Evolutionary conservation across 2,888 invertebrate species (phyloP).

Genomic region (Chrysomela aeneicollis): DNA sequence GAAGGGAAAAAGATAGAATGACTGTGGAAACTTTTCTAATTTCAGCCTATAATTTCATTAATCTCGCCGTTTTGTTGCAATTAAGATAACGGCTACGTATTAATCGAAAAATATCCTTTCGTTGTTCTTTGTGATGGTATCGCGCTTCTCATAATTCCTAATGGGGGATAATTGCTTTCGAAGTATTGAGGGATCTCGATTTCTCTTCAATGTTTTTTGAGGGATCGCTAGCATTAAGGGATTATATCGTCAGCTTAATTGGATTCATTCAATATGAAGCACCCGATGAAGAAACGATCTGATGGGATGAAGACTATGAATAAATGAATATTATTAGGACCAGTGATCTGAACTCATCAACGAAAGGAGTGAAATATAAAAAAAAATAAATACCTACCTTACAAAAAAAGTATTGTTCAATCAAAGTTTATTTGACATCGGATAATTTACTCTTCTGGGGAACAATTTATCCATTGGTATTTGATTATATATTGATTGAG

Average conservation of each 20-base stretch:
- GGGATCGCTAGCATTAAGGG: neutral
- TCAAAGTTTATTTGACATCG: no score
- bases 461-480: no score
- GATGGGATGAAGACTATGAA: neutral
- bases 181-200: neutral
- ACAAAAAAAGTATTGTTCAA: no score
- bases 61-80: constrained; percentile 27
- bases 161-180: neutral
- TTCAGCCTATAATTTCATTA: constrained; percentile 12
- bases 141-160: neutral
- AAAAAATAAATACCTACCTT: no score
- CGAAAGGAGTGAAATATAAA: no score
- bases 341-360: neutral
- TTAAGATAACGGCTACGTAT: constrained; percentile 29
- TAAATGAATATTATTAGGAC: neutral
- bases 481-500: no score
- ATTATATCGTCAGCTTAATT: neutral
- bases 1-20: neutral
- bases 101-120: constrained; percentile 22
- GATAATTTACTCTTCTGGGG: no score
- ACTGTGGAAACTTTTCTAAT: constrained; percentile 18
- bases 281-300: neutral
- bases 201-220: neutral
- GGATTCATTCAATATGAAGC: neutral
- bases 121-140: constrained; percentile 7